Percentiles rank a stretch among this genome's conserved stretches.
Evolutionary conservation across 2,113 vertebrate genomes (phyloP).

Genomic region (Cyprinodon variegatus): DNA sequence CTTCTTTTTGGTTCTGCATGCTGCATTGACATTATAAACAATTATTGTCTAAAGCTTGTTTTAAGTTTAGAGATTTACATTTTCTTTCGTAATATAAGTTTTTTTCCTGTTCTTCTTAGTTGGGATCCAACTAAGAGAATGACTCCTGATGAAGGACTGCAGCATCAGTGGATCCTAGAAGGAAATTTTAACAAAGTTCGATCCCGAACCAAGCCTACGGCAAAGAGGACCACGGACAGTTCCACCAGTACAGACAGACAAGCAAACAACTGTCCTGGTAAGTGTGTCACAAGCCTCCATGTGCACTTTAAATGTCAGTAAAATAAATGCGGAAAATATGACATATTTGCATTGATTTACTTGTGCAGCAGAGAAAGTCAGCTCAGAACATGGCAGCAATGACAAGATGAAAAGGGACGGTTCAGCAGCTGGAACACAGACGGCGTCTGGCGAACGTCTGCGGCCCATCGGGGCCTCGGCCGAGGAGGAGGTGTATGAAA

Average conservation of each 20-base stretch:
- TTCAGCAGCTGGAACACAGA: constrained; percentile 55
- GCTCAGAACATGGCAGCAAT: constrained; percentile 42
- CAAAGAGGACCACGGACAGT: constrained; percentile 69
- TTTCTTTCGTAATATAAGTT: not conserved
- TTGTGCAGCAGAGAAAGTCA: constrained; percentile 48
- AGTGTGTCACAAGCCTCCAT: not conserved
- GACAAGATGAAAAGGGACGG: constrained; percentile 67
- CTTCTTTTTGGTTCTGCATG: not conserved
- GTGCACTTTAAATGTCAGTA: not conserved
- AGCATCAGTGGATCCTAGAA: constrained; percentile 90
- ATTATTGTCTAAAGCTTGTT: not conserved
- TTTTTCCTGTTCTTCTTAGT: constrained; percentile 68
- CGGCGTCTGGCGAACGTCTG: constrained; percentile 64
- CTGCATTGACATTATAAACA: not conserved
- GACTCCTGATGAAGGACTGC: constrained; percentile 90
- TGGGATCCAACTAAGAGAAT: constrained; percentile 92
- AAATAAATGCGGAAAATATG: not conserved
- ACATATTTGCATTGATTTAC: constrained; percentile 22
- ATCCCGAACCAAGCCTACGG: constrained; percentile 67
- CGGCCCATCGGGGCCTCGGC: constrained; percentile 78
- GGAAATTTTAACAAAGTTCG: constrained; percentile 76
- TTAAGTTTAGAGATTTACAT: not conserved
- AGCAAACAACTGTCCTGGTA: constrained; percentile 59
- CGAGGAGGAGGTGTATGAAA: constrained; percentile 70
- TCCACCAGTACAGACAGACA: constrained; percentile 64